Base-by-base conservation (phyloP, 1,140 invertebrate genomes). In the Drosophila takahashii region DNA sequence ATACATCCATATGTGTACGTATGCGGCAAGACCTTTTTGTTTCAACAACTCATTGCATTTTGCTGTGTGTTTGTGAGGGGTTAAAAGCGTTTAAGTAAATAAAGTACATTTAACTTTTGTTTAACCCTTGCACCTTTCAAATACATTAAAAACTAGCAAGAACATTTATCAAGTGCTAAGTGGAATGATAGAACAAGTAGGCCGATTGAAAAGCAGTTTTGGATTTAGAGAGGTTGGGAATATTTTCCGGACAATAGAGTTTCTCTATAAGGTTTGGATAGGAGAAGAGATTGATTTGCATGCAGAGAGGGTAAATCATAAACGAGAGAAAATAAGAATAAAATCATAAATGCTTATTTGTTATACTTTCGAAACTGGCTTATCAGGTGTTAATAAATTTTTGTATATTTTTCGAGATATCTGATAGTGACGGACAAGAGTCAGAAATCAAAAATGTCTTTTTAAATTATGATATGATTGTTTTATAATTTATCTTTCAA, bases 61-160 rank as follows among this genome's bases (percentile, higher is more conserved):
- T 47, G 42, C 53, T 66, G 59, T 56, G 53, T 76, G 45, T 65
- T 11, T 66, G 69, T 66, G 61, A 34, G 42, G 61, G 62, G 22
- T 67, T 66, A 56, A 45, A 64, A 75, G 69, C 76, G 52, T 78
- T 64, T 37, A 81, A 75, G 57, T 67, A 71, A 62, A 70, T 62
- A 34, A 65, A 77, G 69, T 61, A 53, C 54, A 75, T 42, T 44
- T 51, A 75, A 27, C 48, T 36, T 44, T 60, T 11, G 34, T 32
- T 71, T 54, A 77, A 81, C 32, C 81, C 77, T 81, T 81, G 42
- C 79, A 70, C 81, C 81, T 65, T 60, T 58, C 42, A 58, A 85
- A 52, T 65, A 77, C 67, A 81, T 77, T 77, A 61, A 75, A 74
- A 86, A 81, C 81, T 77, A 86, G 62, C 67, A 86, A 85, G 61